Evolutionary conservation across 53 echinoderm and acorn worm genomes (phyloP).

Genomic region (Stichopus horrens): DNA sequence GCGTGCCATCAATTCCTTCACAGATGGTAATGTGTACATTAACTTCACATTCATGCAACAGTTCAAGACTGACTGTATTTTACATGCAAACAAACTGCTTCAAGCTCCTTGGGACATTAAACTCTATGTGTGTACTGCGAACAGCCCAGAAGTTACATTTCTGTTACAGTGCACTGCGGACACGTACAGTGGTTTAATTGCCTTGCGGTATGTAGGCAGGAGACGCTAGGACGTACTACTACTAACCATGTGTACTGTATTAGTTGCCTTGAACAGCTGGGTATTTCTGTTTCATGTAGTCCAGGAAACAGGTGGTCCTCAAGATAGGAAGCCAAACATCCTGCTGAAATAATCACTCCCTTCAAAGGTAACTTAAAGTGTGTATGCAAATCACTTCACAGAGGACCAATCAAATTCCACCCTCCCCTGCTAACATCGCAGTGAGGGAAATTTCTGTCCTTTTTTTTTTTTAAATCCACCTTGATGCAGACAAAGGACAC

Average conservation of each 20-base stretch:
- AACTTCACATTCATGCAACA: too few species aligned
- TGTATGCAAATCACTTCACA: constrained; percentile 26
- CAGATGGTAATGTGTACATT: too few species aligned
- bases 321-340: constrained; percentile 46
- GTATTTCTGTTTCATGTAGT: constrained; percentile 2
- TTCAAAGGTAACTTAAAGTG: neutral
- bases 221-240: too few species aligned
- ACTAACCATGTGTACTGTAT: neutral
- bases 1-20: too few species aligned
- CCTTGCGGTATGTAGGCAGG: too few species aligned
- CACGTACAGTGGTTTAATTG: too few species aligned
- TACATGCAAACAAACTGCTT: too few species aligned
- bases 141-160: too few species aligned
- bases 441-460: neutral
- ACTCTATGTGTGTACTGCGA: too few species aligned
- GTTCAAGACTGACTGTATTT: too few species aligned
- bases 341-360: constrained; percentile 41
- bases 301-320: constrained; percentile 55
- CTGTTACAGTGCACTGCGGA: too few species aligned
- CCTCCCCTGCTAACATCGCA: neutral
- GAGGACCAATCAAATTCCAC: constrained; percentile 29
- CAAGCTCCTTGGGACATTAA: too few species aligned
- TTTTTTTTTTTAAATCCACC: neutral
- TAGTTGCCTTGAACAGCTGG: neutral
- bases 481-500: constrained; percentile 10